phyloP scores from a whole-genome alignment of 2,888 invertebrate species.

The Candidula unifasciata region DNA sequence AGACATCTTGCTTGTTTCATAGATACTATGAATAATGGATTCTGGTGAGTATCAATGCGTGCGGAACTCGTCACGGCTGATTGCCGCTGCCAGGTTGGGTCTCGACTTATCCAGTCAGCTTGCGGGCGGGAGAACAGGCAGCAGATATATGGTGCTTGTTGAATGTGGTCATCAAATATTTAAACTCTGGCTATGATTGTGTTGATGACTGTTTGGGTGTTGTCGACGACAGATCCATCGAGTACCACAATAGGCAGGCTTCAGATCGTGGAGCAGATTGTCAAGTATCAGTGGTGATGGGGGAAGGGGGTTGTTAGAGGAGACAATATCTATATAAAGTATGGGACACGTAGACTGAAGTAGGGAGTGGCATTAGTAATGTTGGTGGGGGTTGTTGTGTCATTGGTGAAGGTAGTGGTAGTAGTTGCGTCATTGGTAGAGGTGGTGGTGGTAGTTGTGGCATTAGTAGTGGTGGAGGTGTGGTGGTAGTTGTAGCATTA shows the following conservation, averaged over 20 bases:
- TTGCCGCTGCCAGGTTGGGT: not conserved
- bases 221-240: not conserved
- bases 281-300: not conserved
- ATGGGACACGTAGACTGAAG: too few species aligned
- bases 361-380: too few species aligned
- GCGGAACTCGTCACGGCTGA: not conserved
- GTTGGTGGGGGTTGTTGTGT: too few species aligned
- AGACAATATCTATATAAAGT: too few species aligned
- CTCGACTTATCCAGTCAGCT: not conserved
- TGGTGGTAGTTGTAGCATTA: too few species aligned
- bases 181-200: not conserved
- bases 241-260: not conserved
- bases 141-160: not conserved
- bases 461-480: too few species aligned
- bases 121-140: not conserved
- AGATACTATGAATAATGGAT: conserved; percentile 15
- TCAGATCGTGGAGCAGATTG: not conserved
- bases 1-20: not conserved
- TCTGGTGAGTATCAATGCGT: not conserved
- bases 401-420: too few species aligned
- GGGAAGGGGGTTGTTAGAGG: too few species aligned
- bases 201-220: not conserved
- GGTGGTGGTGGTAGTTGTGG: too few species aligned
- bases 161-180: not conserved
- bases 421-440: too few species aligned